These are phyloP conservation scores for Stenodema calcarata DNA, from an alignment of 2,888 invertebrate genomes.

Conservation along the genomic window DNA sequence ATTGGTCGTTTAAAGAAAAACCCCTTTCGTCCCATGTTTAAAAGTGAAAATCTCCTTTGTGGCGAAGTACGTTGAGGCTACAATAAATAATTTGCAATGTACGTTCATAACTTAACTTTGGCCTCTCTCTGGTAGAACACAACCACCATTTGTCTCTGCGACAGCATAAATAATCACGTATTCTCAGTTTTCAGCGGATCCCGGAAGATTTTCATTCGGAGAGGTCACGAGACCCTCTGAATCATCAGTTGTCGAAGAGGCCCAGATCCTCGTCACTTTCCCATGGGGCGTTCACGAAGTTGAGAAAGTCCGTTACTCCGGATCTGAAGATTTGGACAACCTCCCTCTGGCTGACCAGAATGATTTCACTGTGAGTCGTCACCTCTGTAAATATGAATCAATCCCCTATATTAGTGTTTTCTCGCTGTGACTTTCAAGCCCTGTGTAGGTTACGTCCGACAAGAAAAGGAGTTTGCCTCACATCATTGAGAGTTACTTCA, in stretches of 20 bases:
- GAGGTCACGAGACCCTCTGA: conserved; percentile 64
- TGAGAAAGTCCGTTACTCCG: conserved; percentile 66
- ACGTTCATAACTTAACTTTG: too few species aligned
- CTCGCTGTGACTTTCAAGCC: too few species aligned
- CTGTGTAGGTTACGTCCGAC: conserved; percentile 61
- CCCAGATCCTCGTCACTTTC: conserved; percentile 72
- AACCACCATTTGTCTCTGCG: neutral
- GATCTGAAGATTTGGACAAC: conserved; percentile 54
- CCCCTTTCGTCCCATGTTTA: too few species aligned
- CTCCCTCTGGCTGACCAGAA: conserved; percentile 44
- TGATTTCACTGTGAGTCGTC: neutral
- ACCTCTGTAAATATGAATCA: too few species aligned
- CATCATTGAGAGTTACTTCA: conserved; percentile 64
- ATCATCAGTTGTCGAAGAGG: conserved; percentile 62
- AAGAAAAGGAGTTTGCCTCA: conserved; percentile 61
- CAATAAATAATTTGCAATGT: too few species aligned
- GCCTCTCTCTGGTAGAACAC: too few species aligned
- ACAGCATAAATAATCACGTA: neutral
- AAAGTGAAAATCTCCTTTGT: too few species aligned
- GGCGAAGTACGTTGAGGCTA: too few species aligned
- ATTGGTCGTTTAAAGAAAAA: too few species aligned
- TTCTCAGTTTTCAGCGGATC: conserved; percentile 71
- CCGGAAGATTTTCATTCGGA: conserved; percentile 72
- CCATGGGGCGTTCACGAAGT: conserved; percentile 69
- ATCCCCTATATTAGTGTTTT: too few species aligned